phyloP scores from a whole-genome alignment of 2,888 invertebrate species.

The Agrilus cyanescens region DNA sequence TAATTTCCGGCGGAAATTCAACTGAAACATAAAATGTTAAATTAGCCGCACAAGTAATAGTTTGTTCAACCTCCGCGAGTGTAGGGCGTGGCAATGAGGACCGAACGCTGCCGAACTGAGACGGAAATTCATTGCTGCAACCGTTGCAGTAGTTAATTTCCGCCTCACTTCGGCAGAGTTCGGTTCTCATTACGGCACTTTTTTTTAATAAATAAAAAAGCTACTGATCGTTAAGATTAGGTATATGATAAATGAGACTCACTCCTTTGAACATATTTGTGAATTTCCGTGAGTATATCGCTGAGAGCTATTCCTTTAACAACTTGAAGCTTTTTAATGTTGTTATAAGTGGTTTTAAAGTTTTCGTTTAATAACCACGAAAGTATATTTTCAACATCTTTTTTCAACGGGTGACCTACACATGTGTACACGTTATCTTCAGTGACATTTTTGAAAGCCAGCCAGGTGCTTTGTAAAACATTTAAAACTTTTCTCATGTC shows the following conservation, averaged over 20 bases:
- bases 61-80: too few relatives aligned
- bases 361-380: conserved; percentile 74
- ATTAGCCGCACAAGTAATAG: too few relatives aligned
- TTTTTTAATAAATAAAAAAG: conserved; percentile 1
- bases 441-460: conserved; percentile 80
- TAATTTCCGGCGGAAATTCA: conserved; percentile 70
- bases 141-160: too few relatives aligned
- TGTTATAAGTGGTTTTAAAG: conserved; percentile 61
- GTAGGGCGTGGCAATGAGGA: too few relatives aligned
- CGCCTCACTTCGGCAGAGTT: too few relatives aligned
- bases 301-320: conserved; percentile 84
- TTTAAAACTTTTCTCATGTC: conserved; percentile 98
- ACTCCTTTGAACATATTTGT: conserved; percentile 79
- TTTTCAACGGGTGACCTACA: conserved; percentile 88
- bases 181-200: too few relatives aligned
- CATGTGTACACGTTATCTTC: conserved; percentile 91
- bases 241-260: conserved; percentile 33
- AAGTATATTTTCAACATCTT: conserved; percentile 79
- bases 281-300: conserved; percentile 88
- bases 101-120: too few relatives aligned
- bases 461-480: conserved; percentile 89
- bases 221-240: too few relatives aligned
- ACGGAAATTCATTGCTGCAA: too few relatives aligned
- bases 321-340: conserved; percentile 73
- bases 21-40: conserved; percentile 45